phyloP scores from a whole-genome alignment of 2,113 vertebrate genomes.

The Balaeniceps rex region DNA sequence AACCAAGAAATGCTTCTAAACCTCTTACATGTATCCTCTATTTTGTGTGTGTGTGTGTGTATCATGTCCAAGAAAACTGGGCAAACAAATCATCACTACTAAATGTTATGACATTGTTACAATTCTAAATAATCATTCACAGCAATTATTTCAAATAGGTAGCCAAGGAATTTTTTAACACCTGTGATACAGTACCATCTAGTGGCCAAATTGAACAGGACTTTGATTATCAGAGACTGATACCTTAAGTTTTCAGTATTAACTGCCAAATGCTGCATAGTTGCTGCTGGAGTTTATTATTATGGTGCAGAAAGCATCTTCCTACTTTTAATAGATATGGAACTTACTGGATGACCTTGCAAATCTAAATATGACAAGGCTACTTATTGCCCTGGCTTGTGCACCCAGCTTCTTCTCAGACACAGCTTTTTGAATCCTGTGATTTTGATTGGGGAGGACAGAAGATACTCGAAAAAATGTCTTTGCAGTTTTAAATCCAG shows the following conservation, averaged over 20 bases:
- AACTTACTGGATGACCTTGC: neutral
- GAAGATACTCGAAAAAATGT: neutral
- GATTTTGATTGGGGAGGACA: neutral
- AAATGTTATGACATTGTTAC: neutral
- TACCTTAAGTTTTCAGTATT: neutral
- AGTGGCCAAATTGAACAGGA: constrained; percentile 25
- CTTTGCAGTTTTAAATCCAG: neutral
- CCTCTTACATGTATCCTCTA: neutral
- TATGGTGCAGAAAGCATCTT: neutral
- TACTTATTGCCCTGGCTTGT: neutral
- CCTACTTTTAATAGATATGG: neutral
- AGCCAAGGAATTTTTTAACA: neutral
- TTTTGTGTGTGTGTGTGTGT: neutral
- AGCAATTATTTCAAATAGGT: neutral
- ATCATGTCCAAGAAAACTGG: neutral
- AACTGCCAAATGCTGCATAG: neutral
- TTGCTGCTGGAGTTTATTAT: neutral
- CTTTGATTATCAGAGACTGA: neutral
- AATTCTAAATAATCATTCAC: neutral
- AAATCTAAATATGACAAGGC: neutral
- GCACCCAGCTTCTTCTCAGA: neutral
- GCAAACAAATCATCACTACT: neutral
- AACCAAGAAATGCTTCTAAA: neutral
- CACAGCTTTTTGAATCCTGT: neutral
- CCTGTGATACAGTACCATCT: constrained; percentile 53